Evolutionary conservation across 2,888 invertebrate genomes (phyloP).

Genomic region (Temnothorax rugatulus): DNA sequence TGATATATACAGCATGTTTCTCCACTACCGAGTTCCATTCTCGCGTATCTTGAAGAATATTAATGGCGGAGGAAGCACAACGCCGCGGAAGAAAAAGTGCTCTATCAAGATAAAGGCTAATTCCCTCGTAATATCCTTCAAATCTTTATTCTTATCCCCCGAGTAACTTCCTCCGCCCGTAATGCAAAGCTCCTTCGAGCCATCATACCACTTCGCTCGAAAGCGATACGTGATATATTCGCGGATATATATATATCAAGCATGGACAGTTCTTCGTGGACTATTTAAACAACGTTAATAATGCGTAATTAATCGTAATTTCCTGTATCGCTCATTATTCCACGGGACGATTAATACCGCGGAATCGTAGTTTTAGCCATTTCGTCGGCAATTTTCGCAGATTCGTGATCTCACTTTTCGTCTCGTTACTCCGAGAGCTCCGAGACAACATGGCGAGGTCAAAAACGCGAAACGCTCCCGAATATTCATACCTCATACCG

Average conservation of each 20-base stretch:
- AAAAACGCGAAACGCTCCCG: not conserved
- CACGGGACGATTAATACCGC: no score
- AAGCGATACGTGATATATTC: not conserved
- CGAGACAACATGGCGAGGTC: not conserved
- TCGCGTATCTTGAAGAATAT: conserved; percentile 24
- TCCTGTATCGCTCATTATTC: not conserved
- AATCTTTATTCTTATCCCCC: conserved; percentile 5
- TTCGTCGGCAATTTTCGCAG: not conserved
- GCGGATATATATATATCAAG: not conserved
- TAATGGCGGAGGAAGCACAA: conserved; percentile 8
- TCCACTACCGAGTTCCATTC: not conserved
- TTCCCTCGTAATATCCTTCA: conserved; percentile 29
- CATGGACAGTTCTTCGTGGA: not conserved
- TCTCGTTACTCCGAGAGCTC: no score
- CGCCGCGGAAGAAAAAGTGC: not conserved
- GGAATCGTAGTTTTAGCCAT: not conserved
- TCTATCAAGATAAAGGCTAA: conserved; percentile 24
- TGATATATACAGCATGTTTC: conserved; percentile 34
- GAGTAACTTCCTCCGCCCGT: not conserved
- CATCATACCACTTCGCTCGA: not conserved
- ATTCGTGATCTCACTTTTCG: not conserved
- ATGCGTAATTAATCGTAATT: not conserved
- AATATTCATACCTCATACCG: not conserved
- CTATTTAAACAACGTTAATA: not conserved
- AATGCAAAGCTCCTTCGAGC: not conserved